Percentiles rank a stretch among this genome's conserved stretches.
Conservation (phyloP, 2,888 invertebrate genomes). For the Pachydiplax longipennis region DNA sequence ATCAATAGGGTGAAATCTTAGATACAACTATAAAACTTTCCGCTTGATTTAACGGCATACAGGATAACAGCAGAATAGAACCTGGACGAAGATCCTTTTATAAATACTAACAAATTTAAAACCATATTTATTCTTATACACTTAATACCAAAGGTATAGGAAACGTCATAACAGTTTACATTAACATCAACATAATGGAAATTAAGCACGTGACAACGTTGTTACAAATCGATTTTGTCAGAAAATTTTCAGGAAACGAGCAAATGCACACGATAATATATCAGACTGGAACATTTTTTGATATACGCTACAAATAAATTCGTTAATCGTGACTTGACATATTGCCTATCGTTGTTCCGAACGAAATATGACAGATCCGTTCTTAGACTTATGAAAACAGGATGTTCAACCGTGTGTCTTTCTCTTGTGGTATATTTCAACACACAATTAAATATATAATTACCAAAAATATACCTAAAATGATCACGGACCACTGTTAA, state of each 20-base stretch:
- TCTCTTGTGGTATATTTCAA: not conserved
- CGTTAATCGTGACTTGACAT: conserved; percentile 38
- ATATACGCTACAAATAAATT: not conserved
- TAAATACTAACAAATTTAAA: not conserved
- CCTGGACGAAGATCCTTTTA: not conserved
- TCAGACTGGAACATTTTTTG: not conserved
- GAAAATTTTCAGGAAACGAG: not conserved
- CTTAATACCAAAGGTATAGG: not conserved
- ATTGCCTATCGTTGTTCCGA: conserved; percentile 10
- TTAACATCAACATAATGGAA: conserved; percentile 24
- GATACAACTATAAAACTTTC: conserved; percentile 19
- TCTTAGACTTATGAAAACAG: not conserved
- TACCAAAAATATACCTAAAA: conserved; percentile 23
- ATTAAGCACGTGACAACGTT: conserved; percentile 25
- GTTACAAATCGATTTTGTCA: not conserved
- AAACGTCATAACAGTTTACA: conserved; percentile 34
- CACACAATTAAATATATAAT: not conserved
- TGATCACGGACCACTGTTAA: conserved; percentile 32
- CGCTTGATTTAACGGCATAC: not conserved
- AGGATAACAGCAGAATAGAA: not conserved
- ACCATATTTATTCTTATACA: not conserved
- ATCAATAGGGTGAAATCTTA: conserved; percentile 8
- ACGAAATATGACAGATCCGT: not conserved
- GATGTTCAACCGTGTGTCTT: not conserved
- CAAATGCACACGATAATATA: not conserved